Conservation (phyloP, 2,888 invertebrate genomes). For the Scrobipalpa atriplicella region DNA sequence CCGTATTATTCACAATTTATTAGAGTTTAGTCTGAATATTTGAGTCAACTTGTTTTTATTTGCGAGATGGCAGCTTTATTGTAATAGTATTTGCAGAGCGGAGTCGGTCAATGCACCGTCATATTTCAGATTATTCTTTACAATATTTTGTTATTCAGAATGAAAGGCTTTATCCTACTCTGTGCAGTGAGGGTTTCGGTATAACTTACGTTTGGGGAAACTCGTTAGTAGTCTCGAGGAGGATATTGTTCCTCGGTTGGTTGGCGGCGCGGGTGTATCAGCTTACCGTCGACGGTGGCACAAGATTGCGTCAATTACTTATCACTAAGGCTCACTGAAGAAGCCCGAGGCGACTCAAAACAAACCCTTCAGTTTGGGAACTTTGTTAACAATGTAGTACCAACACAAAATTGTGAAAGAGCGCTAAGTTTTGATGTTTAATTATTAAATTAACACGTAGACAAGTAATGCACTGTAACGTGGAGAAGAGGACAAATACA, state of each 20-base stretch:
- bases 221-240: background rate
- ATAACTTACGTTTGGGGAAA: background rate
- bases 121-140: background rate
- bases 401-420: no score
- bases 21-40: conserved; percentile 2
- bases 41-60: background rate
- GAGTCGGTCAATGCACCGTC: conserved; percentile 3
- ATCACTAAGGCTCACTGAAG: no score
- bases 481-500: background rate
- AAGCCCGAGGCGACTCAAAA: no score
- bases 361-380: no score
- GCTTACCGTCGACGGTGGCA: no score
- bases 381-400: background rate
- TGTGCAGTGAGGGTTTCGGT: background rate
- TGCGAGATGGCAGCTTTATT: conserved; percentile 2
- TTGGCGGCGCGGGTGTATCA: background rate
- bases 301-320: no score
- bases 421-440: no score
- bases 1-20: conserved; percentile 11
- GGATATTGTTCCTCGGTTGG: background rate
- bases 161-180: background rate
- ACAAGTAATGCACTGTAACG: no score
- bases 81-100: background rate
- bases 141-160: background rate
- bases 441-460: no score